These are phyloP conservation scores for Dinocampus coccinellae DNA, from an alignment of 2,888 invertebrate genomes.

Conservation along the genomic window DNA sequence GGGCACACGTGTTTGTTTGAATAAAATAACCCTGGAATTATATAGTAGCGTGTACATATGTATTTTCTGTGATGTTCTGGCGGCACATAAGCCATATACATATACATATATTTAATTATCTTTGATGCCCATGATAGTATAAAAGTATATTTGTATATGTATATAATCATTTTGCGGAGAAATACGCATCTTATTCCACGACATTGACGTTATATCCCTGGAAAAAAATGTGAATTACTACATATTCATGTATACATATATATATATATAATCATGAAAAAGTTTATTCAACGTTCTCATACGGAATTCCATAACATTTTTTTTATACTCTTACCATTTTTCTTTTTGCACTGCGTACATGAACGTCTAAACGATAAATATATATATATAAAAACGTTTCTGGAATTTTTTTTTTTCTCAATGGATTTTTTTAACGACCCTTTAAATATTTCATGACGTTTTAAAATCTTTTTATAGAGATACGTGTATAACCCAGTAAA, in stretches of 20 bases:
- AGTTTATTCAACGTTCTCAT: not conserved
- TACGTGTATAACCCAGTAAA: not conserved
- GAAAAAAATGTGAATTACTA: not conserved
- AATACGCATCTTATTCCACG: slow-evolving; percentile 59
- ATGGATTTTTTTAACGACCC: not conserved
- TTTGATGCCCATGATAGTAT: slow-evolving; percentile 48
- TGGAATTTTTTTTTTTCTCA: not conserved
- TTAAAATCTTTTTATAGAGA: not conserved
- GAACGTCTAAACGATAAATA: not conserved
- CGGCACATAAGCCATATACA: not conserved
- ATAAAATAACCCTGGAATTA: not conserved
- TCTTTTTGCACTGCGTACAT: not conserved
- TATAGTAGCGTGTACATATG: not conserved
- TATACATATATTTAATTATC: not conserved
- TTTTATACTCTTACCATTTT: not conserved
- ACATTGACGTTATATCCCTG: slow-evolving; percentile 46
- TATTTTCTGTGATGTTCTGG: not conserved
- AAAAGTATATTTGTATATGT: slow-evolving; percentile 35
- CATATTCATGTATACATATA: not conserved
- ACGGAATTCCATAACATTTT: not conserved
- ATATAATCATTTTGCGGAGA: slow-evolving; percentile 43
- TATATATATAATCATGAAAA: not conserved
- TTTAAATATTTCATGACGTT: not conserved
- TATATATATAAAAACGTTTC: not conserved
- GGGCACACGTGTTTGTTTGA: slow-evolving; percentile 55